Evolutionary conservation across 2,797 vertebrate species (phyloP), one percentile per base, ranked within the genome.

Genomic region (Sternarchorhynchus goeldii): DNA sequence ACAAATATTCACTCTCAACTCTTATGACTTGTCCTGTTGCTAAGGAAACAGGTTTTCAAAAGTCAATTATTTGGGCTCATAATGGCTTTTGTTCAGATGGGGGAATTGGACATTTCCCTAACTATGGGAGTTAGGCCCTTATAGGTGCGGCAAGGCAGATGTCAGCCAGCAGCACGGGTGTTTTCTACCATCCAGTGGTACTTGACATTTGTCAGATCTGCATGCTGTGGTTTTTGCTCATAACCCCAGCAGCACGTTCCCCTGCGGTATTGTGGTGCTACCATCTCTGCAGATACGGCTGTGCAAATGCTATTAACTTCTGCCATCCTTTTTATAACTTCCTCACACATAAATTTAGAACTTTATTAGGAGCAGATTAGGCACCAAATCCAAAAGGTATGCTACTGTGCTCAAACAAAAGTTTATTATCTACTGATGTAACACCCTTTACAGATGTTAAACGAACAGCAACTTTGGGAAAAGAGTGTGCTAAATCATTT

Each of bases 41-140:
- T 76, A 86, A 66, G 85, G 82, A 79, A 85, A 88, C 84, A 34
- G 68, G 78, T 84, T 87, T 79, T 85, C 84, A 82, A 91, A 93
- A 92, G 90, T 92, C 91, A 93, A 93, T 94, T 93, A 93, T 94
- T 93, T 93, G 92, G 91, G 90, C 90, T 93, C 87, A 82, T 93
- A 93, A 92, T 92, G 90, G 90, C 88, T 92, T 90, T 89, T 87
- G 88, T 89, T 91, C 90, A 91, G 87, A 86, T 84, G 82, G 81
- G 87, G 87, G 89, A 91, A 88, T 86, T 81, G 88, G 87, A 87
- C 87, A 91, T 91, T 89, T 93, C 90, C 88, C 88, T 87, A 85
- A 91, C 87, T 87, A 90, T 90, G 84, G 85, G 84, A 88, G 78
- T 86, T 76, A 89, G 87, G 83, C 86, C 86, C 88, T 89, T 92